Conservation (phyloP, 2,888 invertebrate genomes). For the Sphecodes monilicornis region DNA sequence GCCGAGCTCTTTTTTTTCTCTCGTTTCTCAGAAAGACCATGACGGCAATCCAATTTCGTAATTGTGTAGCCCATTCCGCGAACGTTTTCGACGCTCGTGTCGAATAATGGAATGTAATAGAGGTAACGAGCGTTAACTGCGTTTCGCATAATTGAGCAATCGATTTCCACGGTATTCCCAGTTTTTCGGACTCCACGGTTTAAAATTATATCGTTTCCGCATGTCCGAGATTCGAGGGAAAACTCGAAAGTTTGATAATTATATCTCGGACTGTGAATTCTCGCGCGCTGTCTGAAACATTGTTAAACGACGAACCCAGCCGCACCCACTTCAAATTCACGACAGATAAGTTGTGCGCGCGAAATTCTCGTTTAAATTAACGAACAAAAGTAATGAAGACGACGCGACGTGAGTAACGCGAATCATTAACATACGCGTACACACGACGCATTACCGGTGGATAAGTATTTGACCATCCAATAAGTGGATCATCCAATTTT, state of each 20-base stretch:
- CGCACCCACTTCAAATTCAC: not conserved
- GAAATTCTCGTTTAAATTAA: not conserved
- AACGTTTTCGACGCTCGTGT: not conserved
- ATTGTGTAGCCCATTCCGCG: not conserved
- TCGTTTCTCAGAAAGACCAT: conserved; percentile 1
- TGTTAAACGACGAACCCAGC: not conserved
- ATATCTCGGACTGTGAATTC: not conserved
- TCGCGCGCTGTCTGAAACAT: not conserved
- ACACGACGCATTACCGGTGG: not conserved
- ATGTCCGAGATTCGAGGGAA: not conserved
- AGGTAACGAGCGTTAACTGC: conserved; percentile 24
- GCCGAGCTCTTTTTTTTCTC: not conserved
- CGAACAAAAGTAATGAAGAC: not conserved
- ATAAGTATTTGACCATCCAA: not conserved
- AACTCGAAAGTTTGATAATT: conserved; percentile 14
- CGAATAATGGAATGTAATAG: too few relatives aligned
- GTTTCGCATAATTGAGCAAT: conserved; percentile 24
- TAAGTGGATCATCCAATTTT: not conserved
- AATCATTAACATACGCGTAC: not conserved
- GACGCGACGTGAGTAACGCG: not conserved
- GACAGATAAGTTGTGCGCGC: not conserved
- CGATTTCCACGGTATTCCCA: conserved; percentile 17
- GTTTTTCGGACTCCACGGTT: not conserved
- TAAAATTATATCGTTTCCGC: not conserved
- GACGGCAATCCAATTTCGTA: conserved; percentile 17